These are phyloP conservation scores for Dendronephthya gigantea DNA, from an alignment of 64 coral and sea anemone genomes.

Conservation along the genomic window DNA sequence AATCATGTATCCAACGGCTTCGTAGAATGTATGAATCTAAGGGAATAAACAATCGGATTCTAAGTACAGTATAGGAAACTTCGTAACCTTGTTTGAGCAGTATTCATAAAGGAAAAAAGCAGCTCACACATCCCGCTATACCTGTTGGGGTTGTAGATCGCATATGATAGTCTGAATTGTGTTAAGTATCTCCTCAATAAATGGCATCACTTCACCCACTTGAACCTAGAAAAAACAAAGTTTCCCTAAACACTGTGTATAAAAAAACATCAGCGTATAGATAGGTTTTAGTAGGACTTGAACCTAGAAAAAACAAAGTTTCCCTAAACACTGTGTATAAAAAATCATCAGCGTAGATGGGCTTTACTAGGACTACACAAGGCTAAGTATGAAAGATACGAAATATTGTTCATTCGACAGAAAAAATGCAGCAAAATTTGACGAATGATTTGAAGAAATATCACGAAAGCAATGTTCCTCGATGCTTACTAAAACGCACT, in stretches of 20 bases:
- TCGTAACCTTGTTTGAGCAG: neutral
- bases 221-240: constrained; percentile 47
- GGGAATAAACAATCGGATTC: neutral
- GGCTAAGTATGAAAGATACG: too few species aligned
- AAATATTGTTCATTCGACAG: too few species aligned
- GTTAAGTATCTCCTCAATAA: constrained; percentile 95
- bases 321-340: too few species aligned
- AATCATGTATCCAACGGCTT: constrained; percentile 99
- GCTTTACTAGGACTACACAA: too few species aligned
- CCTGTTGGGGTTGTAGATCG: constrained; percentile 92
- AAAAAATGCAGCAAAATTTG: too few species aligned
- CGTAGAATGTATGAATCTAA: constrained; percentile 97
- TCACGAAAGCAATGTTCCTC: too few species aligned
- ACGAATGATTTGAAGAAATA: too few species aligned
- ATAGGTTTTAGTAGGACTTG: too few species aligned
- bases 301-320: constrained; percentile 34
- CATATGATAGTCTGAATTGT: constrained; percentile 95
- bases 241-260: neutral
- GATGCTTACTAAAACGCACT: too few species aligned
- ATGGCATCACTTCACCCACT: constrained; percentile 98
- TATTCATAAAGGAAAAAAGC: neutral
- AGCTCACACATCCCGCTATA: neutral
- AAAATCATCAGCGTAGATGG: too few species aligned
- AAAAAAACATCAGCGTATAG: too few species aligned
- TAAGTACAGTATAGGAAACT: neutral